These are phyloP conservation scores for Gasteruption jaculator DNA, from an alignment of 2,888 invertebrate species.

Conservation along the genomic window DNA sequence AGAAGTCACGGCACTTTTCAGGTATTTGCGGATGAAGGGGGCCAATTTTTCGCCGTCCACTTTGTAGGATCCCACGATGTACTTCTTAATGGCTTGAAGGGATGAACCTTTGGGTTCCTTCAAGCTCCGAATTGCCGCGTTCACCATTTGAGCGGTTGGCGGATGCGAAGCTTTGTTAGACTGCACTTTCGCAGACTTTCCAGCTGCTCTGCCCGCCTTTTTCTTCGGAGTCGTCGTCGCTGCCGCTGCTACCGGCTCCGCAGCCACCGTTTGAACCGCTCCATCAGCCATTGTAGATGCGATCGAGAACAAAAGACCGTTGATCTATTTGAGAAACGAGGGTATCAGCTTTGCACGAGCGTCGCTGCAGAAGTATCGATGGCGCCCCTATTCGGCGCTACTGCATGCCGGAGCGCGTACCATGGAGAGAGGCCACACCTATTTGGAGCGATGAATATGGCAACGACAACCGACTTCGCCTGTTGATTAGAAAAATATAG, in stretches of 20 bases:
- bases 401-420: slow-evolving; percentile 31
- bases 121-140: slow-evolving; percentile 54
- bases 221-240: slow-evolving; percentile 14
- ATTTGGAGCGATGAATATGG: too few relatives aligned
- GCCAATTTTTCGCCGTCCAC: slow-evolving; percentile 58
- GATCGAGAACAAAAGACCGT: background rate
- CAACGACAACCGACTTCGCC: too few relatives aligned
- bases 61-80: slow-evolving; percentile 58
- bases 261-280: slow-evolving; percentile 21
- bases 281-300: background rate
- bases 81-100: slow-evolving; percentile 60
- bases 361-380: background rate
- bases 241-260: slow-evolving; percentile 5
- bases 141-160: slow-evolving; percentile 57
- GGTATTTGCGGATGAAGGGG: slow-evolving; percentile 59
- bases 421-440: slow-evolving; percentile 33
- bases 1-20: slow-evolving; percentile 56
- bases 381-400: background rate
- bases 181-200: slow-evolving; percentile 42
- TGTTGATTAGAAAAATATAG: too few relatives aligned
- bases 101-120: slow-evolving; percentile 61
- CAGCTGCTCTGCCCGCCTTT: slow-evolving; percentile 11
- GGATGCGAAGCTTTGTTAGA: slow-evolving; percentile 54
- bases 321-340: background rate
- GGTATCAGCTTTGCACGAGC: background rate